phyloP scores from a whole-genome alignment of 2,888 invertebrate species.

The Pediacus dermestoides region DNA sequence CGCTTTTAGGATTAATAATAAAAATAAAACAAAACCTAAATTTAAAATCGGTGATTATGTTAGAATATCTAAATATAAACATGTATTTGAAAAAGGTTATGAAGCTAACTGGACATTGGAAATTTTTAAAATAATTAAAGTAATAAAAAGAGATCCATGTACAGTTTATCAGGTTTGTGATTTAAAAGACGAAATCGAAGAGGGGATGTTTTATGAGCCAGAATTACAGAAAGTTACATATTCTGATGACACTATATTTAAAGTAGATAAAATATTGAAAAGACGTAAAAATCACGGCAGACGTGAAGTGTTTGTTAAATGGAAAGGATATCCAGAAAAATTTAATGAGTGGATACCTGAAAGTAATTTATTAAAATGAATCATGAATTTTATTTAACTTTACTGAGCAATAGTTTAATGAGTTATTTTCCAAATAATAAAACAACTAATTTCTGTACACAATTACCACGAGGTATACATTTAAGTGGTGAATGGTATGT shows the following conservation, averaged over 20 bases:
- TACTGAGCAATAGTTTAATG: too few species aligned
- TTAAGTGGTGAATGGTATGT: too few species aligned
- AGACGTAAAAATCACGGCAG: background rate
- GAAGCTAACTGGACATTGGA: too few species aligned
- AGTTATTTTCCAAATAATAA: too few species aligned
- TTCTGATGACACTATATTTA: background rate
- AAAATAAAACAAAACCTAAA: background rate
- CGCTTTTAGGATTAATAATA: background rate
- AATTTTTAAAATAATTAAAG: too few species aligned
- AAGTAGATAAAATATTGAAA: constrained; percentile 1
- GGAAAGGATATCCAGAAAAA: background rate
- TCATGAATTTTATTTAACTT: too few species aligned
- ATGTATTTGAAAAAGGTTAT: too few species aligned
- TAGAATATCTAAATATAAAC: background rate
- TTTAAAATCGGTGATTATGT: constrained; percentile 2
- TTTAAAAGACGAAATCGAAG: background rate
- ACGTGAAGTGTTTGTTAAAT: constrained; percentile 1
- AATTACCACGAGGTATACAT: too few species aligned
- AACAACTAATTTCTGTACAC: too few species aligned
- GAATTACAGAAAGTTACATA: background rate
- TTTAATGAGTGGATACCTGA: background rate
- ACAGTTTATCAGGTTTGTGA: background rate
- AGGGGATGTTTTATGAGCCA: background rate
- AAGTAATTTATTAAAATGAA: background rate
- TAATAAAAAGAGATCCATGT: constrained; percentile 1